Conservation (phyloP, 1,140 invertebrate species). For the Drosophila asahinai region DNA sequence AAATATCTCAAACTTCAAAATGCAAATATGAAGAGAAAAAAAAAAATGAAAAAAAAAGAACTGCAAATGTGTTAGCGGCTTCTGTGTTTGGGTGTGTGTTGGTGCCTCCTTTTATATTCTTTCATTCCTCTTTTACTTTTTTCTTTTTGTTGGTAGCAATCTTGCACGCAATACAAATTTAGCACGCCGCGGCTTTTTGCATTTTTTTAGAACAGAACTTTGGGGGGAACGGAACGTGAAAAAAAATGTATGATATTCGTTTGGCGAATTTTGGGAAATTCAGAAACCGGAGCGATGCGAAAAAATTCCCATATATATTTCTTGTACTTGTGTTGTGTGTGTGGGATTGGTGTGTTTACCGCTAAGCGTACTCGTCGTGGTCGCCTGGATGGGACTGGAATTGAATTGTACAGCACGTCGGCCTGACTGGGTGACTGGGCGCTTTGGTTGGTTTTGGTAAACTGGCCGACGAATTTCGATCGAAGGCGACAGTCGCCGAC, state of each 20-base stretch:
- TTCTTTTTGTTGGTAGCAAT: constrained; percentile 46
- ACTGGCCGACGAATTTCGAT: constrained; percentile 53
- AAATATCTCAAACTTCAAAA: constrained; percentile 20
- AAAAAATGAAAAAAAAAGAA: constrained; percentile 1
- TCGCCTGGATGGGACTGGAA: constrained; percentile 50
- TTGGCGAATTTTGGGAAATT: constrained; percentile 8
- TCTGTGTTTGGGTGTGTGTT: constrained; percentile 34
- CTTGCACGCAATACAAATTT: constrained; percentile 62
- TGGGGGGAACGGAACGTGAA: constrained; percentile 43
- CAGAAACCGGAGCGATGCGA: constrained; percentile 24
- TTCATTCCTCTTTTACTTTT: background rate
- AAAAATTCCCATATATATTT: constrained; percentile 30
- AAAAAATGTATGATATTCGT: constrained; percentile 46
- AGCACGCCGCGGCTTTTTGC: constrained; percentile 61
- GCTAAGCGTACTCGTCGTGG: constrained; percentile 71
- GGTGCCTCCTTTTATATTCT: constrained; percentile 40
- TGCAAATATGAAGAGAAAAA: background rate
- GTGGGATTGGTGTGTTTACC: constrained; percentile 64
- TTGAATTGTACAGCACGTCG: constrained; percentile 13
- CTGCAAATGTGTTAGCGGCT: constrained; percentile 19
- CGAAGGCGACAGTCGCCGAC: constrained; percentile 26
- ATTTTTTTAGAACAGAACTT: constrained; percentile 48
- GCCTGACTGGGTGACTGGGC: constrained; percentile 21
- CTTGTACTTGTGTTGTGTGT: constrained; percentile 7
- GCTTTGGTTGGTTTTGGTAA: constrained; percentile 54